Base-by-base conservation (phyloP, 2,888 invertebrate species). In the Hartigia nigra region DNA sequence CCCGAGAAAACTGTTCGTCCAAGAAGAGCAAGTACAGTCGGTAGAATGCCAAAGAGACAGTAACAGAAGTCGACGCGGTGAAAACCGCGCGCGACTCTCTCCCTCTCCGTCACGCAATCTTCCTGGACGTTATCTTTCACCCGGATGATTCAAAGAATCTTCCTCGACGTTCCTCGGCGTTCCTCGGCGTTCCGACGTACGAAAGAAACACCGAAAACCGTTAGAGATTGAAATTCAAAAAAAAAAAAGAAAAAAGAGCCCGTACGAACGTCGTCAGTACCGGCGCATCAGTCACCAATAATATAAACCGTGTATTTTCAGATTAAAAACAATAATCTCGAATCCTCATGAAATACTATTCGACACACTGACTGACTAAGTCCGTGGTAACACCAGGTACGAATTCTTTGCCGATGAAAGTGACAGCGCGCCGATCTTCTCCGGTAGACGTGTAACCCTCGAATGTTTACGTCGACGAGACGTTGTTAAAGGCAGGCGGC, bases 361-460 rank as follows among this genome's bases (percentile, higher is more conserved):
- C 55, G 55, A 55, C 55, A 55, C 55, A 55, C 55, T 55, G 55
- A 55, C 55, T 55, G 55, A 55, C 55, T 23, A 55, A 55, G 55
- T 55, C 23, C 55, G 55, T n/a, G n/a, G n/a, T 23, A 55, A 55
- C 55, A 55, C 55, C 55, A 55, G 55, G 55, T 55, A 55, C 55
- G 55, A 23, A 55, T 55, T 5, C 23, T 55, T 55, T 55, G 55
- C 55, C 55, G 55, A 23, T 55, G 55, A 55, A 55, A 9, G 23
- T 55, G 55, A 55, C 55, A 23, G 55, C 55, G 55, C 55, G 79
- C 77, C 77, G 80, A 80, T 77, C 55, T 79, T 80, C 37, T 84
- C 81, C 70, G 79, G 80, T 74, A 81, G 84, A 82, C 83, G 84
- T 81, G 83, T 84, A 82, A 86, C 83, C 79, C 83, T 83, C 81